Percentiles rank a stretch among this genome's conserved stretches.
Conservation (phyloP, 2,113 vertebrate genomes). For the Asarcornis scutulata region DNA sequence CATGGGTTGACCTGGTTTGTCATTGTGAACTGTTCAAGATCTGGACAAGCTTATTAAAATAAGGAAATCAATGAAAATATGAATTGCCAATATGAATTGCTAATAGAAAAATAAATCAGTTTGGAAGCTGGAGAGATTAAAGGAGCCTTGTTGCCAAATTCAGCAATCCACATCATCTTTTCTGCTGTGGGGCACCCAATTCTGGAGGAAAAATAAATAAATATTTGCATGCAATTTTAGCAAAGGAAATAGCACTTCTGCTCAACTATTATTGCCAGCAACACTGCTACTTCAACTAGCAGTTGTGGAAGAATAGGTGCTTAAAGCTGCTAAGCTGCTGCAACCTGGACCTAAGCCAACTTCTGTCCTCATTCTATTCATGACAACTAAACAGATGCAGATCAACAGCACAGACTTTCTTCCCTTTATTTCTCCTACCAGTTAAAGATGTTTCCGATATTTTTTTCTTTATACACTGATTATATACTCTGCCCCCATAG, state of each 20-base stretch:
- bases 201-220: neutral
- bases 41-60: neutral
- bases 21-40: neutral
- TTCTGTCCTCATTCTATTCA: neutral
- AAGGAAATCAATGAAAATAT: neutral
- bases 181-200: neutral
- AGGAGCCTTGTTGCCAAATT: neutral
- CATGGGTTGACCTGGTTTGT: rapidly evolving
- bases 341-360: neutral
- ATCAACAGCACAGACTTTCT: neutral
- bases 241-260: neutral
- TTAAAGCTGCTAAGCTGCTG: neutral
- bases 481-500: neutral
- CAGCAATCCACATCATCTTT: neutral
- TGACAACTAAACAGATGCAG: neutral
- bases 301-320: neutral
- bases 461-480: neutral
- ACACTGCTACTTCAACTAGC: neutral
- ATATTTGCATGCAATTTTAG: neutral
- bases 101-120: neutral
- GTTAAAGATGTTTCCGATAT: neutral
- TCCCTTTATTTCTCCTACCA: neutral
- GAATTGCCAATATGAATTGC: neutral
- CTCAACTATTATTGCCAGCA: neutral
- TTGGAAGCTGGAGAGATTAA: neutral